A percentile compares a stretch with the other conserved stretches of the same genome.
Conservation (phyloP, 2,113 vertebrate genomes). For the Numida meleagris region DNA sequence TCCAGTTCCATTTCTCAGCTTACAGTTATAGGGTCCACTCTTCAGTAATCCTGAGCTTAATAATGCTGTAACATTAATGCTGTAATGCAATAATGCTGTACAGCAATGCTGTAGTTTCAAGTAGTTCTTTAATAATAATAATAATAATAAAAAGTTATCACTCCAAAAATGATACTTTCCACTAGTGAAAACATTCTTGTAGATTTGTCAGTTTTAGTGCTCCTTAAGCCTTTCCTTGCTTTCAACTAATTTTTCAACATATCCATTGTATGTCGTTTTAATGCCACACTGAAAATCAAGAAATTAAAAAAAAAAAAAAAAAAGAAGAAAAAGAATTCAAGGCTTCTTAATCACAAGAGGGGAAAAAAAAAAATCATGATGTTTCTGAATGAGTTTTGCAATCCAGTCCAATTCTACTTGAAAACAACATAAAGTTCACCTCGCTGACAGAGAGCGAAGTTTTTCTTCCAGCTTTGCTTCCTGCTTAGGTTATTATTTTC, state of each 20-base stretch:
- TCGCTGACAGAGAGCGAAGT: neutral
- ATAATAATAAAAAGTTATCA: neutral
- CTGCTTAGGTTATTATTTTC: neutral
- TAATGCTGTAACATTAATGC: too few relatives aligned
- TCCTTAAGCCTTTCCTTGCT: neutral
- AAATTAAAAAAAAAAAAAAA: neutral
- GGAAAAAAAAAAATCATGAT: neutral
- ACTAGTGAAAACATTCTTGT: neutral
- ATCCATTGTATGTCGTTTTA: neutral
- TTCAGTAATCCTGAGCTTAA: neutral
- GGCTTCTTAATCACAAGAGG: neutral
- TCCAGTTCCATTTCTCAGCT: neutral
- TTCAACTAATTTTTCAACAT: neutral
- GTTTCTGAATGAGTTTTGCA: neutral
- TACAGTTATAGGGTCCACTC: neutral
- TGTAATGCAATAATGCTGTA: too few relatives aligned
- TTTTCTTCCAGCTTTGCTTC: neutral
- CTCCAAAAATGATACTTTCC: neutral
- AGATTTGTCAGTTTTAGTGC: neutral
- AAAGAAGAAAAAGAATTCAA: fast-evolving
- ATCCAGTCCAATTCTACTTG: neutral
- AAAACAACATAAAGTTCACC: neutral
- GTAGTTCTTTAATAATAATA: neutral
- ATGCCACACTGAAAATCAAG: neutral
- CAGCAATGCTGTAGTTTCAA: neutral